Conservation (phyloP, 2,113 vertebrate species). For the Calonectris borealis region DNA sequence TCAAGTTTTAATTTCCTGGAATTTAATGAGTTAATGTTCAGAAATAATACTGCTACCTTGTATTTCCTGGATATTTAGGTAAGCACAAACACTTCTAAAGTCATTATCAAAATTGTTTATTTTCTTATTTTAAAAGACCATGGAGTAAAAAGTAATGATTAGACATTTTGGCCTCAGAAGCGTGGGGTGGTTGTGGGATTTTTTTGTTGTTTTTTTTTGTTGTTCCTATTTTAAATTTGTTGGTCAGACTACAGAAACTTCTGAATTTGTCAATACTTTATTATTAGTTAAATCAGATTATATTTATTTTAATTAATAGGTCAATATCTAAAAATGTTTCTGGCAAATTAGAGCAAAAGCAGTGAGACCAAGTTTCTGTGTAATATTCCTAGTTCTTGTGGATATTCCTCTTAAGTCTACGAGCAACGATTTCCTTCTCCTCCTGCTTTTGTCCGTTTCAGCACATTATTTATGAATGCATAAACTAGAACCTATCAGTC, state of each 20-base stretch:
- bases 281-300: background rate
- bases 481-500: constrained; percentile 45
- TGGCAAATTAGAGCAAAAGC: background rate
- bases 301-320: background rate
- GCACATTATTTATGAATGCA: constrained; percentile 54
- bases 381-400: background rate
- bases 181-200: background rate
- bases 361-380: background rate
- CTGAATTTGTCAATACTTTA: background rate
- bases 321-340: background rate
- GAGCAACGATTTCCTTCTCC: background rate
- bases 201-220: background rate
- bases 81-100: constrained; percentile 59
- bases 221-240: background rate
- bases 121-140: constrained; percentile 7
- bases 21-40: constrained; percentile 57
- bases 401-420: constrained; percentile 7
- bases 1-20: constrained; percentile 46
- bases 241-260: background rate
- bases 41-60: constrained; percentile 1
- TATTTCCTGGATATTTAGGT: constrained; percentile 74
- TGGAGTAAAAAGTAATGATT: background rate
- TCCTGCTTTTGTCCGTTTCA: constrained; percentile 22
- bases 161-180: background rate
- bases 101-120: constrained; percentile 22